Base-by-base conservation (phyloP, 2,888 invertebrate genomes). In the Athetis lepigone region DNA sequence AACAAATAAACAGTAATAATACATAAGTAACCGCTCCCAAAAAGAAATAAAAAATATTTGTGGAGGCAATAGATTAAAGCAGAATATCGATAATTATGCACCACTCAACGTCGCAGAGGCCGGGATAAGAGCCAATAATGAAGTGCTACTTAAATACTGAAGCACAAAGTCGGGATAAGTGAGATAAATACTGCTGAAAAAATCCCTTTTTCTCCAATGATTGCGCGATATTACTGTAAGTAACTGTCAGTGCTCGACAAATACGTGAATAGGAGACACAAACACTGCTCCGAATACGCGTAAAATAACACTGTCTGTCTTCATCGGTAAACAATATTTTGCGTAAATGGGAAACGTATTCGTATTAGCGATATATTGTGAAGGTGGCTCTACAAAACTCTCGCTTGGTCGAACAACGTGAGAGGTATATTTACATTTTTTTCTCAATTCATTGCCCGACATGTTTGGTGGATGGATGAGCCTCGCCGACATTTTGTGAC, bases 401-500 rank as follows among this genome's bases (percentile, higher is more conserved):
- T 83, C 87, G 87, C 89, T 81, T 85, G 84, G 86, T 61, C 82
- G 87, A 83, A 66, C 85, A 83, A 76, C 80, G 78, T 81, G 84
- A 85, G 87, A 85, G 84, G 86, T 82, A 77, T 91, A 89, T 90
- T 89, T 89, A 89, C 86, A 86, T 90, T 90, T 90, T 90, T 87
- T 88, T 83, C 81, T 86, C 87, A 89, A 90, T 90, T 88, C 88
- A 88, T 88, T 77, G 85, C 80, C 72, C 80, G 81, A 80, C 81
- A 84, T 85, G 86, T 84, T 85, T 84, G 85, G 82, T 87, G 85
- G 87, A 88, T 90, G 87, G 88, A 90, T 90, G 90, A 89, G 88
- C 84, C 83, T 73, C 84, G 82, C 85, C 76, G 78, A 70, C 88
- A 92, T 92, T 93, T 91, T 90, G 92, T 92, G 92, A 94, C 92